Evolutionary conservation across 92 coral and sea anemone genomes (phyloP), one percentile per base, ranked within the genome.

Genomic region (Porites cylindrica): DNA sequence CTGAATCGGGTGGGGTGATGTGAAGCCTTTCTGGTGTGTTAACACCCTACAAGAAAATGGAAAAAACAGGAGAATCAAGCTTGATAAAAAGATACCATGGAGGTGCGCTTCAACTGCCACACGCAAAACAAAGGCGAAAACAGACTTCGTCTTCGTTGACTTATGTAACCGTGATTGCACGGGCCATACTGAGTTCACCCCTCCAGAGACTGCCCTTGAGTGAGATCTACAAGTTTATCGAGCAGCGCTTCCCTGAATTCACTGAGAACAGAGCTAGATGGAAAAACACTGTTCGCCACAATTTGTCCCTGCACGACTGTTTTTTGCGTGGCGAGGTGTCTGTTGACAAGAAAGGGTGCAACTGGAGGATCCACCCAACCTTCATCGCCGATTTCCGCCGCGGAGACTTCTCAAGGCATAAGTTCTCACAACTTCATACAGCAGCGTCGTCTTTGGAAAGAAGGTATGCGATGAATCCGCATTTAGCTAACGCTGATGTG

Each of bases 281-380:
- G 81, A 77, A 77, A 60, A 77, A 77, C 81, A 77, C 81, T 77
- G 81, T 77, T 10, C 50, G 81, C 18, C 81, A 77, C 66, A 77
- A 51, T 56, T 68, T 77, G 23, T 77, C 81, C 20, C 66, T 77
- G 10, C 81, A 77, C 65, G 66, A 58, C 63, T 77, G 81, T 16
- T 77, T 77, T 19, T 9, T 77, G 3, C 50, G 56, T 18, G 81
- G 81, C 13, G 81, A 51, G 12, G 23, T 51, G 10, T 16, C 65
- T 16, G 11, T 52, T 13, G n/a, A 58, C 65, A 23, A 58, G 26
- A 77, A 58, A 58, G 63, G 81, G 10, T 77, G 65, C 43, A 24
- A 24, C 81, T 77, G 81, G 81, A 7, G 56, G 4, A 77, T 77
- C 43, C 63, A 77, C 66, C 81, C 69, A 18, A 7, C 10, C 51